Conservation (phyloP, 1,140 invertebrate genomes). For the Reticulitermes speratus region DNA sequence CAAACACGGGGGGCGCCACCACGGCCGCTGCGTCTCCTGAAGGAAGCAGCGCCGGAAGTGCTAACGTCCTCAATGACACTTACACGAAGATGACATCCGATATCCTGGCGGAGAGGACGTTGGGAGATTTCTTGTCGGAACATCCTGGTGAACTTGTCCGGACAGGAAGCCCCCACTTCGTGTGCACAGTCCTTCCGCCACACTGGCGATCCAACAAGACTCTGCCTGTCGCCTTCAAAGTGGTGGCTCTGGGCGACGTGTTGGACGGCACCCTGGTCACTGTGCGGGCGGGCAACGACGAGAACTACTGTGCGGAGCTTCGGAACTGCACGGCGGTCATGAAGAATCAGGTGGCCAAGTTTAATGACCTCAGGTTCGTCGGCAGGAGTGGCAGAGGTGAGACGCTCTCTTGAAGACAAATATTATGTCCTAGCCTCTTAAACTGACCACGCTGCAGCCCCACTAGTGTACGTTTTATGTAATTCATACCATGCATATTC, state of each 20-base stretch:
- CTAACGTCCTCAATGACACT: constrained; percentile 66
- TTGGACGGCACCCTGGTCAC: constrained; percentile 95
- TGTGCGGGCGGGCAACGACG: constrained; percentile 94
- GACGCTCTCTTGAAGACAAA: constrained; percentile 41
- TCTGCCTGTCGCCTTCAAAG: constrained; percentile 90
- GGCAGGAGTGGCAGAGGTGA: constrained; percentile 95
- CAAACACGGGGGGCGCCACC: constrained; percentile 23
- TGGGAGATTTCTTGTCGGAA: constrained; percentile 88
- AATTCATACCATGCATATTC: too few relatives aligned
- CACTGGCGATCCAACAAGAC: constrained; percentile 99
- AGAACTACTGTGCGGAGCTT: constrained; percentile 94
- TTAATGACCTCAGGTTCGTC: constrained; percentile 96
- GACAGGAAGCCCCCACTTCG: constrained; percentile 89
- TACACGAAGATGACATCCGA: constrained; percentile 85
- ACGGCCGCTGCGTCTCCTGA: constrained; percentile 46
- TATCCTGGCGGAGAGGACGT: constrained; percentile 78
- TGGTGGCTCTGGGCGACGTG: constrained; percentile 87
- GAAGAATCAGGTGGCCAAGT: constrained; percentile 98
- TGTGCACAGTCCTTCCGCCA: constrained; percentile 87
- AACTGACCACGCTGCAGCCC: too few relatives aligned
- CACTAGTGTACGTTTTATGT: too few relatives aligned
- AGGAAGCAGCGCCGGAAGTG: constrained; percentile 45
- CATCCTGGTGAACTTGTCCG: constrained; percentile 86
- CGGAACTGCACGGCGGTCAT: constrained; percentile 91
- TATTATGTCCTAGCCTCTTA: too few relatives aligned